Evolutionary conservation across 2,888 invertebrate genomes (phyloP).

Genomic region (Lasioglossum figueresi): DNA sequence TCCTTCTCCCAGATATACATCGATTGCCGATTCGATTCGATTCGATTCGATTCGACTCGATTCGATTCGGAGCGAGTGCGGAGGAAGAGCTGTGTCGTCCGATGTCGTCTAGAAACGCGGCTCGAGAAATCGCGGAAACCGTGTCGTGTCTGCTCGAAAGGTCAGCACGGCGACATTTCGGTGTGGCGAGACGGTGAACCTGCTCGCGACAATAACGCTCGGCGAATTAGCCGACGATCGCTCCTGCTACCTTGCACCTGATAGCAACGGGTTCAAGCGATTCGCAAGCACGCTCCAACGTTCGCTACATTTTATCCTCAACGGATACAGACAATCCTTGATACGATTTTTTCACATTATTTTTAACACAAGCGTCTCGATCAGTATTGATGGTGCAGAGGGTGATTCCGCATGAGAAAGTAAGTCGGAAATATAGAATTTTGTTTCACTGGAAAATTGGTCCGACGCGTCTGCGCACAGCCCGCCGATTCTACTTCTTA

Average conservation of each 20-base stretch:
- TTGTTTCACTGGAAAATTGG: too few species aligned
- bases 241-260: not conserved
- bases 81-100: conserved; percentile 7
- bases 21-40: conserved; percentile 1
- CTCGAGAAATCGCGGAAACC: conserved; percentile 74
- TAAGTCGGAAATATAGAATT: not conserved
- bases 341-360: too few species aligned
- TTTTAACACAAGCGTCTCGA: too few species aligned
- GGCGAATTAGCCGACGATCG: not conserved
- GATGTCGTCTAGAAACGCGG: conserved; percentile 39
- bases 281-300: not conserved
- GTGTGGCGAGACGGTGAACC: conserved; percentile 23
- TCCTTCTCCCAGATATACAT: conserved; percentile 53
- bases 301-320: not conserved
- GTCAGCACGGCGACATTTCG: conserved; percentile 70
- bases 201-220: conserved; percentile 7
- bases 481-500: too few species aligned
- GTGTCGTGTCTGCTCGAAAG: conserved; percentile 67
- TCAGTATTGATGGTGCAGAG: too few species aligned
- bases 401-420: not conserved
- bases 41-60: not conserved
- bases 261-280: not conserved
- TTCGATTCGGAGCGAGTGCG: conserved; percentile 36
- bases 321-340: not conserved
- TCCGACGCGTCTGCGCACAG: too few species aligned